These are phyloP conservation scores for Setipinna tenuifilis DNA, from an alignment of 2,797 vertebrate species.

Conservation along the genomic window DNA sequence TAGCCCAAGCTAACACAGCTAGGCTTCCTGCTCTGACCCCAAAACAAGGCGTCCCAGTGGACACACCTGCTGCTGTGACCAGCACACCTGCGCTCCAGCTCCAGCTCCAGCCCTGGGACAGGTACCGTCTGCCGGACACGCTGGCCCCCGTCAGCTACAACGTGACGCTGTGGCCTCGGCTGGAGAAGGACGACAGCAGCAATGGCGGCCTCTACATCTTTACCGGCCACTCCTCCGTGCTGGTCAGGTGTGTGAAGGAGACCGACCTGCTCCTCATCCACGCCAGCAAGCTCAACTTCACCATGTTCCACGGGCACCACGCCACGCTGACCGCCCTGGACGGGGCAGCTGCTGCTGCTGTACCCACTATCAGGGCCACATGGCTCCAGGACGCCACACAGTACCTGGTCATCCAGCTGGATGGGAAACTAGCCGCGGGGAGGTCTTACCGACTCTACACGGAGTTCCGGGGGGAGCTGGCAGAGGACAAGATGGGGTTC, in stretches of 20 bases:
- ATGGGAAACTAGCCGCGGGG: slow-evolving; percentile 50
- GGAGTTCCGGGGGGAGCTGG: slow-evolving; percentile 81
- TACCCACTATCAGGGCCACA: slow-evolving; percentile 56
- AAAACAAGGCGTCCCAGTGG: not conserved
- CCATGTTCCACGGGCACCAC: not conserved
- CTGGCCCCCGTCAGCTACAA: slow-evolving; percentile 71
- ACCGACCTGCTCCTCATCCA: slow-evolving; percentile 86
- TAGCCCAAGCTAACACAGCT: not conserved
- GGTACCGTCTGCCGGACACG: slow-evolving; percentile 67
- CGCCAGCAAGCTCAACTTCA: slow-evolving; percentile 86
- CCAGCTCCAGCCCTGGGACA: slow-evolving; percentile 68
- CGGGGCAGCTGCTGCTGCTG: slow-evolving; percentile 7
- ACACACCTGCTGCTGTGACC: not conserved
- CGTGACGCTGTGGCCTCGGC: slow-evolving; percentile 74
- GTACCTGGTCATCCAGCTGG: slow-evolving; percentile 85
- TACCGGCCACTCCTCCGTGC: slow-evolving; percentile 71
- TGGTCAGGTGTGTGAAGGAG: slow-evolving; percentile 66
- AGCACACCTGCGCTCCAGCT: not conserved
- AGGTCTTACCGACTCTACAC: slow-evolving; percentile 74
- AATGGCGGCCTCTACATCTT: slow-evolving; percentile 70
- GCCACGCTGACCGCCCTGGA: slow-evolving; percentile 46
- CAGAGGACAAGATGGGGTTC: slow-evolving; percentile 89
- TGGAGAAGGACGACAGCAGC: slow-evolving; percentile 44
- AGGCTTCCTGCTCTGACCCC: not conserved
- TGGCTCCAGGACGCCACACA: slow-evolving; percentile 75